phyloP scores from a whole-genome alignment of 2,113 vertebrate species.

The Nerophis ophidion region DNA sequence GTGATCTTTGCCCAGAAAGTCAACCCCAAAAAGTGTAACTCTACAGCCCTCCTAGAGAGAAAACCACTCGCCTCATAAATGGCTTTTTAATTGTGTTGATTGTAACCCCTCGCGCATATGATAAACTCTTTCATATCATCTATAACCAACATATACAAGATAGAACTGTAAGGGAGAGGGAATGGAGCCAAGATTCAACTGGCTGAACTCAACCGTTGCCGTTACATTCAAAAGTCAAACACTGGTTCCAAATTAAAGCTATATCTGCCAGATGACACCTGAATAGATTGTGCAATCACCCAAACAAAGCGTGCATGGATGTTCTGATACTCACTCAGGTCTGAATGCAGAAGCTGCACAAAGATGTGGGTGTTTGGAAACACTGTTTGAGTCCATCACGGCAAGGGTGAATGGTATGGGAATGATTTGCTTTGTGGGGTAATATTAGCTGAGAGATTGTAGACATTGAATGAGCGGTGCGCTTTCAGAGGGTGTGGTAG shows the following conservation, averaged over 20 bases:
- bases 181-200: slow-evolving; percentile 15
- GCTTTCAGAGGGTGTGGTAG: slow-evolving; percentile 91
- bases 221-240: slow-evolving; percentile 47
- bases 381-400: slow-evolving; percentile 48
- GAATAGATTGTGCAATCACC: slow-evolving; percentile 11
- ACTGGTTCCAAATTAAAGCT: slow-evolving; percentile 37
- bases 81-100: slow-evolving; percentile 23
- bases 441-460: slow-evolving; percentile 11
- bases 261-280: slow-evolving; percentile 25
- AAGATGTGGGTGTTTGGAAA: slow-evolving; percentile 35
- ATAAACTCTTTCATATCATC: slow-evolving; percentile 17
- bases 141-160: slow-evolving; percentile 24
- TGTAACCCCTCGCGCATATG: slow-evolving; percentile 19
- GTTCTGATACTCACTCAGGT: slow-evolving; percentile 6
- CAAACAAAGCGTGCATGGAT: slow-evolving; percentile 26
- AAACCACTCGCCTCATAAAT: slow-evolving; percentile 10
- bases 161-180: slow-evolving; percentile 10
- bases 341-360: slow-evolving; percentile 18
- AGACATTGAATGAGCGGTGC: slow-evolving; percentile 13
- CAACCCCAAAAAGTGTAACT: slow-evolving; percentile 9
- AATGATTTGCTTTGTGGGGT: neutral
- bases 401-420: slow-evolving; percentile 14
- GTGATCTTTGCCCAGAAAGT: slow-evolving; percentile 10
- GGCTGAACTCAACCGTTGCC: slow-evolving; percentile 43
- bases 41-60: slow-evolving; percentile 23